These are phyloP conservation scores for Aporophyla lueneburgensis DNA, from an alignment of 2,888 invertebrate genomes.

Conservation along the genomic window DNA sequence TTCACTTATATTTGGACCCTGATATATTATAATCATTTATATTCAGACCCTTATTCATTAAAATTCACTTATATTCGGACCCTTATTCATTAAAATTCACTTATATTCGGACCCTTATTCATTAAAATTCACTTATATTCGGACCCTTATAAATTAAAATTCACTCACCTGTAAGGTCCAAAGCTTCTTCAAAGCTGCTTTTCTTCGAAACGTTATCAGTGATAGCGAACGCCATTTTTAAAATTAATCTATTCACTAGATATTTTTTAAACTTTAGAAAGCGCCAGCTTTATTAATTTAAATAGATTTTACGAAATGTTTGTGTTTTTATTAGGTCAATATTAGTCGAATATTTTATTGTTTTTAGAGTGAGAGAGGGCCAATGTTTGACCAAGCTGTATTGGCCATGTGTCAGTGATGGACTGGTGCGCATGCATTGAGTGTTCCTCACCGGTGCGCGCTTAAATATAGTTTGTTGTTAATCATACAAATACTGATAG, in stretches of 20 bases:
- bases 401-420: conserved; percentile 10
- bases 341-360: neutral
- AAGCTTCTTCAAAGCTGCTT: conserved; percentile 54
- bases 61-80: neutral
- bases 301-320: neutral
- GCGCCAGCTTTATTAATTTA: neutral
- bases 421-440: conserved; percentile 22
- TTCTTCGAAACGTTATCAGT: conserved; percentile 40
- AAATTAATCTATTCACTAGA: neutral
- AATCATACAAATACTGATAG: conserved; percentile 54
- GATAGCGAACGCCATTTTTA: conserved; percentile 44
- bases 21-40: neutral
- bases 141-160: neutral
- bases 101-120: neutral
- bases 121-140: neutral
- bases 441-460: conserved; percentile 12
- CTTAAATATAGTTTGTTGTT: conserved; percentile 48
- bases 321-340: neutral
- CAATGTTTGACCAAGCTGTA: conserved; percentile 5
- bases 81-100: neutral
- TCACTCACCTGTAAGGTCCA: conserved; percentile 55
- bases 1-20: conserved; percentile 4
- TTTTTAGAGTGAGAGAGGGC: neutral
- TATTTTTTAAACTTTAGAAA: conserved; percentile 1
- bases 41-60: too few species aligned